Evolutionary conservation across 1,140 invertebrate species (phyloP).

Genomic region (Heliconius eleuchia): DNA sequence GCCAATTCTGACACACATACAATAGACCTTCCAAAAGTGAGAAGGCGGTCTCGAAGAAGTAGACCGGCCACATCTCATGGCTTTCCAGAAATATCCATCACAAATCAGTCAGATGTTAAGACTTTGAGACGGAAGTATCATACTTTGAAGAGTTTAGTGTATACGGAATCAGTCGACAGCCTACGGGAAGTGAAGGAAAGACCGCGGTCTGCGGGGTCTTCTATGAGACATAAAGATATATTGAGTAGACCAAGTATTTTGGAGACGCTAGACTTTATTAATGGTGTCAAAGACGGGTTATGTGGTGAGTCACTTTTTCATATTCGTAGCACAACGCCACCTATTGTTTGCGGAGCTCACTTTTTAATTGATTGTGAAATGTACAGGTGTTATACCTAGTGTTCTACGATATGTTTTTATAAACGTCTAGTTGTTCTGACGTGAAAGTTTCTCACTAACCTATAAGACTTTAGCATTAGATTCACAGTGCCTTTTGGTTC

Average conservation of each 20-base stretch:
- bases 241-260: slow-evolving; percentile 68
- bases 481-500: no score
- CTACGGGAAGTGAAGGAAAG: slow-evolving; percentile 61
- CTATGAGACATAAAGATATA: slow-evolving; percentile 61
- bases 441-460: no score
- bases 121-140: slow-evolving; percentile 70
- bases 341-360: no score
- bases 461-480: no score
- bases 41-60: slow-evolving; percentile 47
- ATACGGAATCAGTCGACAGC: slow-evolving; percentile 68
- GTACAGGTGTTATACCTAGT: no score
- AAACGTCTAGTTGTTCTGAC: no score
- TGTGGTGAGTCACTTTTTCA: slow-evolving; percentile 53
- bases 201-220: slow-evolving; percentile 68
- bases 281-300: slow-evolving; percentile 67
- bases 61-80: slow-evolving; percentile 60
- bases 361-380: no score
- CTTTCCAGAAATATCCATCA: slow-evolving; percentile 73
- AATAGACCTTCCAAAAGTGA: slow-evolving; percentile 47
- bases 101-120: slow-evolving; percentile 64
- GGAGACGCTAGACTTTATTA: slow-evolving; percentile 75
- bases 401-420: no score
- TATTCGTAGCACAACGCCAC: not conserved
- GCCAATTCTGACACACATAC: slow-evolving; percentile 41
- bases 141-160: slow-evolving; percentile 68